Percentiles rank a stretch among this genome's conserved stretches.
Evolutionary conservation across 2,113 vertebrate species (phyloP).

Genomic region (Eurystomus gularis): DNA sequence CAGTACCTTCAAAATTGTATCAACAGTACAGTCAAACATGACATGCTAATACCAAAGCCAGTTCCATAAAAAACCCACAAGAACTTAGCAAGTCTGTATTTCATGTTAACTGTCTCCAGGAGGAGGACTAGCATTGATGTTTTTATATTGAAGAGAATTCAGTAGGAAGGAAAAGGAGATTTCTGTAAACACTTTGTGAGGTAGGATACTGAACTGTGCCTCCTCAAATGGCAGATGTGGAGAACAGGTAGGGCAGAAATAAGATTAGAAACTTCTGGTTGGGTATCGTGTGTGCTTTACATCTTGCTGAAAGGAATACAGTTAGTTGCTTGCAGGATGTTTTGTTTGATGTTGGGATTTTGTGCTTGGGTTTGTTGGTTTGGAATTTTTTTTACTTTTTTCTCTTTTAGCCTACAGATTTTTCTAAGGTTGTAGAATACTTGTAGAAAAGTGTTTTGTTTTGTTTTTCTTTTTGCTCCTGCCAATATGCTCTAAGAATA

Average conservation of each 20-base stretch:
- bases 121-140: background rate
- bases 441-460: background rate
- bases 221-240: background rate
- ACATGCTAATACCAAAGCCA: background rate
- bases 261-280: background rate
- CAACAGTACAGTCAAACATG: background rate
- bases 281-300: background rate
- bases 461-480: background rate
- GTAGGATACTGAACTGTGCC: background rate
- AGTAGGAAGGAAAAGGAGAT: background rate
- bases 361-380: no score
- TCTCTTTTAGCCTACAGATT: background rate
- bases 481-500: background rate
- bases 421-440: background rate
- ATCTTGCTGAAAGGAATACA: background rate
- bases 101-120: background rate
- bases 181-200: background rate
- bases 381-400: background rate
- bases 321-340: background rate
- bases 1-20: background rate
- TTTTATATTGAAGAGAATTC: background rate
- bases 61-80: background rate
- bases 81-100: background rate
- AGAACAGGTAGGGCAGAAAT: background rate
- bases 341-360: background rate